phyloP scores from a whole-genome alignment of 2,888 invertebrate species.

The Stenichneumon culpator region DNA sequence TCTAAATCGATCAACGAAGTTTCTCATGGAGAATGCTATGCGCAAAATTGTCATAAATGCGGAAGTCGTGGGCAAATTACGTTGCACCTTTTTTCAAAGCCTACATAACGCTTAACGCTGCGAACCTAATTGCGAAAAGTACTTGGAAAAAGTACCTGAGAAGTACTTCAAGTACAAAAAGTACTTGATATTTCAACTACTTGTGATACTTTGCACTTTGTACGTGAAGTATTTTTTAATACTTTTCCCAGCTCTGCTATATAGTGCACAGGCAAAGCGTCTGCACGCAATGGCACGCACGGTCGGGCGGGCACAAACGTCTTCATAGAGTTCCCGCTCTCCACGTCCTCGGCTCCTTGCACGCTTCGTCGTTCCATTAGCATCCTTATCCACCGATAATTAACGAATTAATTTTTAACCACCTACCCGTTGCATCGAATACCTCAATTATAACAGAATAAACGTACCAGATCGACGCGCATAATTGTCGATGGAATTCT shows the following conservation, averaged over 20 bases:
- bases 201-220: no score
- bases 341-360: constrained; percentile 29
- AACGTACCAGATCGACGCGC: neutral
- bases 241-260: neutral
- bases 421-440: constrained; percentile 38
- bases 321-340: constrained; percentile 46
- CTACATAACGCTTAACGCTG: no score
- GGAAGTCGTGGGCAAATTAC: no score
- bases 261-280: neutral
- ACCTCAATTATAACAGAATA: constrained; percentile 41
- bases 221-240: no score
- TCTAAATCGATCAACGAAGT: no score
- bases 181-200: no score
- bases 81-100: no score
- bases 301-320: constrained; percentile 28
- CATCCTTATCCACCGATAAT: constrained; percentile 52
- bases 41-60: no score
- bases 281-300: neutral
- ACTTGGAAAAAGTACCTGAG: no score
- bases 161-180: no score
- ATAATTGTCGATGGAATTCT: constrained; percentile 11
- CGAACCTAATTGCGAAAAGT: no score
- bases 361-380: constrained; percentile 53
- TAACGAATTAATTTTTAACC: constrained; percentile 48
- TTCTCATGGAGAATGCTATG: no score